Percentiles rank a stretch among this genome's conserved stretches.
These are phyloP conservation scores for Entosphenus tridentatus DNA, from an alignment of 2,113 vertebrate species.

Conservation along the genomic window DNA sequence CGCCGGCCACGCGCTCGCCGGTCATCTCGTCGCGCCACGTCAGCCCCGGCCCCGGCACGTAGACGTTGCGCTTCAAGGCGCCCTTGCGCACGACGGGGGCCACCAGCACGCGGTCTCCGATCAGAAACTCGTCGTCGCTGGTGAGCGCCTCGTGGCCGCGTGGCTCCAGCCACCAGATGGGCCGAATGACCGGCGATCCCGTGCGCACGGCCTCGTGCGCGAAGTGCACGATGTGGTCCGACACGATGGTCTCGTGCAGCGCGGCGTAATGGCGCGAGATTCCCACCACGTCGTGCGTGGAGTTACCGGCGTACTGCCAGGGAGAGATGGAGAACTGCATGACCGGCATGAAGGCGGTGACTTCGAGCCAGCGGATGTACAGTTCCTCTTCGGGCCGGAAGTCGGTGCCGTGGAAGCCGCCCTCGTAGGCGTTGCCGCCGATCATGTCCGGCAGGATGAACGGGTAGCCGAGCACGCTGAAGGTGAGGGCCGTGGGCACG, in stretches of 20 bases:
- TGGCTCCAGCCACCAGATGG: slow-evolving; percentile 90
- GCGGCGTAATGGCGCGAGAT: slow-evolving; percentile 61
- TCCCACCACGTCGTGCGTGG: slow-evolving; percentile 41
- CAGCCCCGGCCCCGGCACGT: slow-evolving; percentile 29
- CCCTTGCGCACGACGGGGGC: slow-evolving; percentile 72
- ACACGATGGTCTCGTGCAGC: slow-evolving; percentile 58
- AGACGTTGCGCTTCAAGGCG: slow-evolving; percentile 75
- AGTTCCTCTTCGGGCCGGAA: slow-evolving; percentile 48
- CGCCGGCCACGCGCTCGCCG: too few relatives aligned
- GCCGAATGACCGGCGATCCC: slow-evolving; percentile 51
- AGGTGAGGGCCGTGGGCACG: slow-evolving; percentile 70
- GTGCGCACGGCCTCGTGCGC: slow-evolving; percentile 58
- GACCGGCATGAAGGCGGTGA: slow-evolving; percentile 82
- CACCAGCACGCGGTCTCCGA: slow-evolving; percentile 84
- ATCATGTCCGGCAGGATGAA: slow-evolving; percentile 68
- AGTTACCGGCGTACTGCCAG: slow-evolving; percentile 42
- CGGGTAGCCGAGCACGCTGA: slow-evolving; percentile 74
- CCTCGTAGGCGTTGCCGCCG: slow-evolving; percentile 36
- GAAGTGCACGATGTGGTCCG: slow-evolving; percentile 59
- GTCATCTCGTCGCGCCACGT: too few relatives aligned
- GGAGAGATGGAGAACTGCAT: slow-evolving; percentile 93
- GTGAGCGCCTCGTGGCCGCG: slow-evolving; percentile 49
- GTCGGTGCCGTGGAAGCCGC: background rate
- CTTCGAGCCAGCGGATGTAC: slow-evolving; percentile 84
- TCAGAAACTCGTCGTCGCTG: slow-evolving; percentile 81